Percentiles rank a stretch among this genome's conserved stretches.
Evolutionary conservation across 1,140 invertebrate species (phyloP).

Genomic region (Uloborus diversus): DNA sequence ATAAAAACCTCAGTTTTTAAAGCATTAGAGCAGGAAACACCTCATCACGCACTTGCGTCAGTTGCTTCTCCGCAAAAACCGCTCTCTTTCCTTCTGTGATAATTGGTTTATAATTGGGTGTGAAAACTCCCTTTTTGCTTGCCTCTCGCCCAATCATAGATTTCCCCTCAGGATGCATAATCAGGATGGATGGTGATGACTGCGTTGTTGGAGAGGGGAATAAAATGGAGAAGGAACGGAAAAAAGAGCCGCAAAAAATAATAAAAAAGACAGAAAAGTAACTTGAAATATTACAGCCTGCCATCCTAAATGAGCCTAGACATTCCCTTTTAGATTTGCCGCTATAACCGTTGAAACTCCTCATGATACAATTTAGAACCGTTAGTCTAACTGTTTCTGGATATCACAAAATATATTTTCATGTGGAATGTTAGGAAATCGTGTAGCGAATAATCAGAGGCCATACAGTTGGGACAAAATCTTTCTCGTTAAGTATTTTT

Average conservation of each 20-base stretch:
- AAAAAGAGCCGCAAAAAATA: background rate
- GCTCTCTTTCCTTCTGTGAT: conserved; percentile 6
- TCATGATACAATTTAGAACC: conserved; percentile 11
- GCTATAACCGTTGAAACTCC: conserved; percentile 7
- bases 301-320: conserved; percentile 45
- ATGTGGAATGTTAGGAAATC: no score
- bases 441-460: no score
- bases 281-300: no score
- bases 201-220: background rate
- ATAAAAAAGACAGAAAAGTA: conserved; percentile 11
- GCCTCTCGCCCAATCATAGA: conserved; percentile 31
- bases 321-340: conserved; percentile 31
- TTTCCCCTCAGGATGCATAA: conserved; percentile 33
- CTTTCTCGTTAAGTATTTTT: no score
- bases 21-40: no score
- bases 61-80: background rate
- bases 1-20: no score
- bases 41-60: background rate
- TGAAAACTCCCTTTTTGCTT: conserved; percentile 29
- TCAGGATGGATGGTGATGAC: conserved; percentile 44
- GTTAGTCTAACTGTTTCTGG: no score
- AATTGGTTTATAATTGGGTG: conserved; percentile 52
- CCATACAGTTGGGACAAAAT: no score
- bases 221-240: conserved; percentile 2
- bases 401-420: no score